Percentiles rank a stretch among this genome's conserved stretches.
Conservation (phyloP, 1,140 invertebrate species). For the Leptoteleia sp. region DNA sequence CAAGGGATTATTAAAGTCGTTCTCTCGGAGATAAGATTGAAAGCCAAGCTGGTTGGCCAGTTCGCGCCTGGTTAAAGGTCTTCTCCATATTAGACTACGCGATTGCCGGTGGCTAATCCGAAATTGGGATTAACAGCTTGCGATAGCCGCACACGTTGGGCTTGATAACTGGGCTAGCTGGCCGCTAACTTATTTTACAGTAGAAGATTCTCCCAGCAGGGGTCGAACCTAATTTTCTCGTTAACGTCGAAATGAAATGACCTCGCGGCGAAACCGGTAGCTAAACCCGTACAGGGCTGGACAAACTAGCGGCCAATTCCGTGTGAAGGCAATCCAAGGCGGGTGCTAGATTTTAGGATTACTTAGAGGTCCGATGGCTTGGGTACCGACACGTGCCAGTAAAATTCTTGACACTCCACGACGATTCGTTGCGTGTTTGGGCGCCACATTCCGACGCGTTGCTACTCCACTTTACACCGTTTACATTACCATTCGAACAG, state of each 20-base stretch:
- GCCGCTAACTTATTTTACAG: constrained; percentile 54
- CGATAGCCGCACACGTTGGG: too few species aligned
- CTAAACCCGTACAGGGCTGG: constrained; percentile 33
- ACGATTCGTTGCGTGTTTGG: constrained; percentile 42
- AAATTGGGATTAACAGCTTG: too few species aligned
- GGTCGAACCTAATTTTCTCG: constrained; percentile 57
- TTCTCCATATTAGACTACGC: too few species aligned
- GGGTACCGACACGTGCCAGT: constrained; percentile 43
- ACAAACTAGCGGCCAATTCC: constrained; percentile 37
- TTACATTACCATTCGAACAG: too few species aligned
- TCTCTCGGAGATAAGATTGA: too few species aligned
- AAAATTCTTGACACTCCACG: constrained; percentile 45
- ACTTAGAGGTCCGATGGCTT: constrained; percentile 37
- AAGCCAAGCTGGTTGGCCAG: too few species aligned
- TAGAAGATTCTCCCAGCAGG: constrained; percentile 56
- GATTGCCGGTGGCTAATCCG: too few species aligned
- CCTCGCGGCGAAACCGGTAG: constrained; percentile 13
- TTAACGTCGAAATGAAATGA: constrained; percentile 60
- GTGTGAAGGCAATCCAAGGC: too few species aligned
- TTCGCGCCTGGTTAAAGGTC: too few species aligned
- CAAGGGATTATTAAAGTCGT: too few species aligned
- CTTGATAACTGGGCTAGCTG: constrained; percentile 36
- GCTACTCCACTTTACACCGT: constrained; percentile 20
- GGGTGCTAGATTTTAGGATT: constrained; percentile 18
- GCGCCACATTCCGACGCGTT: constrained; percentile 30